Percentiles rank a stretch among this genome's conserved stretches.
phyloP scores from a whole-genome alignment of 2,888 invertebrate genomes.

The Esperia sulphurella region DNA sequence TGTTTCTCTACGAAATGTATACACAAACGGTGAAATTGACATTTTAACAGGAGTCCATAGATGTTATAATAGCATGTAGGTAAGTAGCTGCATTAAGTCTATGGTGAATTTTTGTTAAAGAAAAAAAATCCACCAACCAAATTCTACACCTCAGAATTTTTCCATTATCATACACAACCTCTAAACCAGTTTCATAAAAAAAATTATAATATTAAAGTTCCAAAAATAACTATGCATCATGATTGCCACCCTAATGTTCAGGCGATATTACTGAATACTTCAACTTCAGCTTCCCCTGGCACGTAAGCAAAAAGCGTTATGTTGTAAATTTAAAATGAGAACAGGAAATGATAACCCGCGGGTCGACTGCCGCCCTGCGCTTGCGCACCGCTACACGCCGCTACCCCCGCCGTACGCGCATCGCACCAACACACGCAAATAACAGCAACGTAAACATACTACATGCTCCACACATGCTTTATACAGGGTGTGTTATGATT shows the following conservation, averaged over 20 bases:
- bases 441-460: constrained; percentile 19
- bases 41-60: too few species aligned
- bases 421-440: constrained; percentile 33
- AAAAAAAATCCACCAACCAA: too few species aligned
- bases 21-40: too few species aligned
- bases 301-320: constrained; percentile 55
- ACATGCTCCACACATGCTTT: constrained; percentile 5
- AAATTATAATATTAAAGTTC: not conserved
- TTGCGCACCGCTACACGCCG: constrained; percentile 23
- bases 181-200: too few species aligned
- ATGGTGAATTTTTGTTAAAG: too few species aligned
- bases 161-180: too few species aligned
- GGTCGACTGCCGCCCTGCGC: constrained; percentile 56
- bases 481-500: not conserved
- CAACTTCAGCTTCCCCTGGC: constrained; percentile 39
- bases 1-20: too few species aligned
- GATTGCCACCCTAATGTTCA: not conserved
- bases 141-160: too few species aligned
- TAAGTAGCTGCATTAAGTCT: too few species aligned
- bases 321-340: constrained; percentile 75
- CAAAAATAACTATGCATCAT: not conserved
- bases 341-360: constrained; percentile 78
- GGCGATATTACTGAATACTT: not conserved
- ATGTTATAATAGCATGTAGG: too few species aligned
- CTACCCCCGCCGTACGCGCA: constrained; percentile 29